Evolutionary conservation across 2,888 invertebrate genomes (phyloP).

Genomic region (Chymomyza procnemis): DNA sequence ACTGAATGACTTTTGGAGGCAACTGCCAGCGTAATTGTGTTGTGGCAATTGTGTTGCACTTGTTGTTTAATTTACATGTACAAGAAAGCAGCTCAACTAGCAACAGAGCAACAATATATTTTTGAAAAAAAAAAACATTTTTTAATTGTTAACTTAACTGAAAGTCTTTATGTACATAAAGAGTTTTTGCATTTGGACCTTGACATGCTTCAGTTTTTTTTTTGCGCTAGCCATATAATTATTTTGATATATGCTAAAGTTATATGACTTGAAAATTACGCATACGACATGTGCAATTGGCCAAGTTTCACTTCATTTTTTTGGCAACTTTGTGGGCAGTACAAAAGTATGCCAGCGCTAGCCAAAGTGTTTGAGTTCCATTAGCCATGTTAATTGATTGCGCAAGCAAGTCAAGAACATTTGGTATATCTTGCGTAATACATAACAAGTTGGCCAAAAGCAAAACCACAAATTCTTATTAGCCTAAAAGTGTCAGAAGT

Average conservation of each 20-base stretch:
- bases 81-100: conserved; percentile 27
- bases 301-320: conserved; percentile 9
- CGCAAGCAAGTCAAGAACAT: conserved; percentile 27
- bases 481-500: not conserved
- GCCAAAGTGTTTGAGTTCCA: not conserved
- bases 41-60: conserved; percentile 43
- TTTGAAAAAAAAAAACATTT: too few species aligned
- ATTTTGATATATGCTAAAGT: conserved; percentile 8
- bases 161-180: conserved; percentile 25
- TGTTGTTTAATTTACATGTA: conserved; percentile 50
- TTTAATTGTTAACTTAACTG: conserved; percentile 19
- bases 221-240: conserved; percentile 13
- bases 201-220: conserved; percentile 49
- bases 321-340: not conserved
- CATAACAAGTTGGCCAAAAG: not conserved
- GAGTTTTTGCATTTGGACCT: conserved; percentile 58
- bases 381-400: conserved; percentile 2
- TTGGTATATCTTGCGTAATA: not conserved
- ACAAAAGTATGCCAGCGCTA: not conserved
- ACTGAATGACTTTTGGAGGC: conserved; percentile 27
- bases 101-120: conserved; percentile 26
- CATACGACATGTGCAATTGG: not conserved
- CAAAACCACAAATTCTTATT: not conserved
- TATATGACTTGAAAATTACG: conserved; percentile 8
- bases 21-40: conserved; percentile 24